Evolutionary conservation across 1,140 invertebrate genomes (phyloP), one percentile per base, ranked within the genome.

Genomic region (Aradophagus sp.): DNA sequence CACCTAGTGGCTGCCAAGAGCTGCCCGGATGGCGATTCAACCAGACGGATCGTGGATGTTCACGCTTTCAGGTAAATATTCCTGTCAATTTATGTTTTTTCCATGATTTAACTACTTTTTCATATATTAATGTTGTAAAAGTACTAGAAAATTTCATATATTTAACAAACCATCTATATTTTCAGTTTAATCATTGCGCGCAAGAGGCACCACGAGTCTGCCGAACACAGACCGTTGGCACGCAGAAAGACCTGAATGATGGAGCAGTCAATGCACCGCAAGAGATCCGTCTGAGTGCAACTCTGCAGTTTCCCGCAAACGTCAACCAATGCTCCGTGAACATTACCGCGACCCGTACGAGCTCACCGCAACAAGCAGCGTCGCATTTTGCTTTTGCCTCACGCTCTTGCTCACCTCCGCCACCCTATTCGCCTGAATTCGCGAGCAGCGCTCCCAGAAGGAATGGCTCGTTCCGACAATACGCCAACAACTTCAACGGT

Each of bases 281-380:
- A 16, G 78, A 80, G 14, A 80, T 84, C 2, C 77, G 77, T n/a
- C 71, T 84, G 2, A 81, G 79, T 26, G 82, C 83, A 0, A 86
- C 81, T 0, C 68, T 83, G 0, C 77, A 80, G 12, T 39, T 84
- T 3, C 83, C 83, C 0, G 61, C 76, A 0, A 78, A 75, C 16
- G 41, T 80, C 6, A 29, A 29, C 10, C 27, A 29, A 6, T 29
- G 27, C 2, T 80, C 75, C 0, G 63, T 85, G 4, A 84, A 82
- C 32, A 84, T 85, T 15, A 84, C 81, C 0, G 80, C 84, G 0
- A 80, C 80, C 4, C 39, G 53, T 6, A 29, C 20, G 0, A 3
- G 11, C 1, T 14, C 34, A 4, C 44, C 39, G 2, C 29, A 31
- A 13, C 35, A 38, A 14, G n/a, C 23, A 7, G 0, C 14, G 1